Evolutionary conservation across 2,888 invertebrate species (phyloP), one percentile per base, ranked within the genome.

Genomic region (Lycaena phlaeas): DNA sequence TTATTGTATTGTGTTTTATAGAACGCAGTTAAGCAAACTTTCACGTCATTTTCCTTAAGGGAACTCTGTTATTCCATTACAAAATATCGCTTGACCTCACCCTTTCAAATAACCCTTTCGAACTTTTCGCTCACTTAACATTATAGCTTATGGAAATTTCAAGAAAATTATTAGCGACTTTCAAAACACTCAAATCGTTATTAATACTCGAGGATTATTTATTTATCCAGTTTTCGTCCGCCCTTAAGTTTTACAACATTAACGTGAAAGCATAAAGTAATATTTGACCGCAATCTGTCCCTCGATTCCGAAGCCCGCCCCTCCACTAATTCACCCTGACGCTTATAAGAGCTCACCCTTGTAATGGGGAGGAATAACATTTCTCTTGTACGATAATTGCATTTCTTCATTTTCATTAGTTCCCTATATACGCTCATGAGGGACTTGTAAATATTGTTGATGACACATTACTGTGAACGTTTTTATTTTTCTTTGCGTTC

Each of bases 351-450:
- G 52, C 56, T 55, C 54, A 43, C 51, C 56, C 56, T 53, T 54
- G 57, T 56, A 57, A 53, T 50, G 53, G 51, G 51, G 50, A 49
- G 51, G 51, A 53, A 51, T 56, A 54, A 54, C 52, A 55, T 54
- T 54, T 48, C 56, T 54, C 52, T 49, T 45, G 48, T 50, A 54
- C 50, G 45, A 51, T 64, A 64, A 65, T 64, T 61, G 59, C 57
- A 59, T 65, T 59, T 53, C 58, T 60, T 61, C 57, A 61, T 68
- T 68, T 54, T 54, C 54, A 54, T 55, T 54, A 59, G 64, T 62
- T 61, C 17, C 18, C 34, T 40, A 10, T 11, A 18, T 34, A 22
- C 11, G 22, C n/a, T 34, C 22, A 34, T 34, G 18, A 34, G 22
- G 34, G 10, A 12, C 34, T 34, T 18, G 12, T 34, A 34, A 34